phyloP scores from a whole-genome alignment of 53 echinoderm and acorn worm genomes.

The Apostichopus leukothele region DNA sequence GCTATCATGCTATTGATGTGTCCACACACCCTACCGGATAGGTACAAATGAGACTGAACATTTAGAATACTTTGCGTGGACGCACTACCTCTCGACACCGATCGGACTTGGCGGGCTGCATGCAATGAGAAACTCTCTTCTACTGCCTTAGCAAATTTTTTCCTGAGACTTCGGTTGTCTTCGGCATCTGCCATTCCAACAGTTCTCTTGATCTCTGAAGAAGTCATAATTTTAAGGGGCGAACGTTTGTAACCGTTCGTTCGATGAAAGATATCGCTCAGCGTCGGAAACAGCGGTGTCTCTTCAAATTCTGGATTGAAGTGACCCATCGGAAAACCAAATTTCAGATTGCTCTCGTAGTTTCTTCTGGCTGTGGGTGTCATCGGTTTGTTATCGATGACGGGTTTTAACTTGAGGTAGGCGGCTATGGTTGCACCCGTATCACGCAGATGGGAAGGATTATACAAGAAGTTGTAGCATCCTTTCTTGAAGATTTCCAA shows the following conservation, averaged over 20 bases:
- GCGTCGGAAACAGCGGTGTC: conserved; percentile 23
- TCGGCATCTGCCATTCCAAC: neutral
- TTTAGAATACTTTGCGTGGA: neutral
- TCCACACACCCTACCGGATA: neutral
- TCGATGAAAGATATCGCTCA: conserved; percentile 8
- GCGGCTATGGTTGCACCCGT: neutral
- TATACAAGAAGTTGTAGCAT: no score
- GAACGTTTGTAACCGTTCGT: conserved; percentile 19
- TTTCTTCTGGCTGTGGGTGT: conserved; percentile 23
- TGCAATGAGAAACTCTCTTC: neutral
- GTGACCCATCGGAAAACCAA: conserved; percentile 36
- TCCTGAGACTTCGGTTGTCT: neutral
- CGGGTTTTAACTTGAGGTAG: conserved; percentile 39
- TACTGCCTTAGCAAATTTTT: neutral
- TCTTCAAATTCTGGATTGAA: conserved; percentile 44
- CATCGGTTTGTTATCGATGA: neutral
- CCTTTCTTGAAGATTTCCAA: neutral
- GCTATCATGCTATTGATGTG: neutral
- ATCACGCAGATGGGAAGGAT: neutral
- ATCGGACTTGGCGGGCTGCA: neutral
- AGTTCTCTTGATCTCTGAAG: conserved; percentile 4
- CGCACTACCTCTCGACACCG: neutral
- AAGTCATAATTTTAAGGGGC: neutral
- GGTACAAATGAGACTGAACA: neutral
- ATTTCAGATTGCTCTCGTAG: conserved; percentile 16